Base-by-base conservation (phyloP, 2,797 vertebrate species). In the Harpagifer antarcticus region DNA sequence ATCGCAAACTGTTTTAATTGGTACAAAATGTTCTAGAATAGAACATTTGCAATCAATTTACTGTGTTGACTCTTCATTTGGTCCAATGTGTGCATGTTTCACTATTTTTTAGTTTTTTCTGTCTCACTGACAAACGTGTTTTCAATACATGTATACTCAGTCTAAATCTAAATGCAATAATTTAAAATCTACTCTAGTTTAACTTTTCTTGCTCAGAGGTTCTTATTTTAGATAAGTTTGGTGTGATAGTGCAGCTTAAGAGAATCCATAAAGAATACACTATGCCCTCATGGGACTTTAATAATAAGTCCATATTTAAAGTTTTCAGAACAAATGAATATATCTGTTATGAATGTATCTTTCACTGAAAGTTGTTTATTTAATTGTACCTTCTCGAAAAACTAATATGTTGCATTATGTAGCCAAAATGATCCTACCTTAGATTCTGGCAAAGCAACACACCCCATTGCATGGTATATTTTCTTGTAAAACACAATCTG, bases 1-100 rank as follows among this genome's bases (percentile, higher is more conserved):
- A 95, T 95, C 93, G 91, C 93, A 92, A 93, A 91, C 91, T 96
- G 95, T 97, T 97, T 96, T 96, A 96, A 96, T 96, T 96, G 96
- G 95, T 97, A 97, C 96, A 96, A 93, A 95, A 95, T 96, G 95
- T 97, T 95, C 96, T 96, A 97, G 95, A 98, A 97, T 97, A 97
- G 94, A 96, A 92, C 90, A 92, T 97, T 96, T 96, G 94, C 94
- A 93, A 86, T 92, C 81, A 83, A 57, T 31, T 42, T 19, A 13
- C 42, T 81, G 87, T 85, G 66, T 85, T 9, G 84, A 75, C 71
- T 92, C 77, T 86, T 92, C 12, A 63, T 89, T 90, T 82, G 31
- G 54, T 44, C 44, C 19, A 48, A 9, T 31, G 12, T 71, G 58
- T 66, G 11, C 23, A 11, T 60, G 19, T 54, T 71, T 42, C 3